phyloP scores from a whole-genome alignment of 1,140 invertebrate genomes.

The Eupeodes corollae region DNA sequence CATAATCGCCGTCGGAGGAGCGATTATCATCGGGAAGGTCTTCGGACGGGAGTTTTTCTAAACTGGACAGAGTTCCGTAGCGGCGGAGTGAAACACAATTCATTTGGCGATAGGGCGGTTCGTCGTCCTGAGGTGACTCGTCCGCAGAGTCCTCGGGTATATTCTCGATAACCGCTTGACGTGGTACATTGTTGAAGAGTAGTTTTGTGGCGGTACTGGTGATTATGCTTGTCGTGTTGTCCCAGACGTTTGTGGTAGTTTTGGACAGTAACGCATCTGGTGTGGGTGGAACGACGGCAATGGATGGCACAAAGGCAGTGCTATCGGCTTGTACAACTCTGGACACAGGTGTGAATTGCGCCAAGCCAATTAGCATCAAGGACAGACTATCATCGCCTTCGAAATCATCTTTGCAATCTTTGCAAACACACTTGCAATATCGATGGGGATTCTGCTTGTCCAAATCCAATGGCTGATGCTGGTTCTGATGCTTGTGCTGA shows the following conservation, averaged over 20 bases:
- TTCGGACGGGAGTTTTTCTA: constrained; percentile 50
- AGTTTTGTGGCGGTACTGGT: constrained; percentile 7
- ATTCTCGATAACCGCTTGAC: constrained; percentile 30
- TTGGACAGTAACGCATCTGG: constrained; percentile 46
- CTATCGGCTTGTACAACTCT: constrained; percentile 41
- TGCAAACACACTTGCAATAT: constrained; percentile 11
- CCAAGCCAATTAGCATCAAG: constrained; percentile 51
- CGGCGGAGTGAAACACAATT: constrained; percentile 44
- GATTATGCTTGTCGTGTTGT: constrained; percentile 19
- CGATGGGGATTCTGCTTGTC: constrained; percentile 1
- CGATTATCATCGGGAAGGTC: constrained; percentile 15
- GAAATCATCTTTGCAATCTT: constrained; percentile 6
- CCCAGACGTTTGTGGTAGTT: constrained; percentile 32
- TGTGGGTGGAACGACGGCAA: constrained; percentile 62
- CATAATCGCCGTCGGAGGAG: constrained; percentile 7
- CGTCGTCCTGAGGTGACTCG: constrained; percentile 44
- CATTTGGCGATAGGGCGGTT: constrained; percentile 44
- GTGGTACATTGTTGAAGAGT: constrained; percentile 12
- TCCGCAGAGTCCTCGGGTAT: constrained; percentile 42
- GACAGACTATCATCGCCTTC: constrained; percentile 45
- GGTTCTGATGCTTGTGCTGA: constrained; percentile 5
- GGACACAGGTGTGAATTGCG: constrained; percentile 50
- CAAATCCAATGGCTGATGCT: constrained; percentile 2
- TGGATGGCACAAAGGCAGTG: constrained; percentile 47
- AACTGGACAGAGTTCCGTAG: constrained; percentile 64